Evolutionary conservation across 1,140 invertebrate species (phyloP).

Genomic region (Bilobella aurantiaca): DNA sequence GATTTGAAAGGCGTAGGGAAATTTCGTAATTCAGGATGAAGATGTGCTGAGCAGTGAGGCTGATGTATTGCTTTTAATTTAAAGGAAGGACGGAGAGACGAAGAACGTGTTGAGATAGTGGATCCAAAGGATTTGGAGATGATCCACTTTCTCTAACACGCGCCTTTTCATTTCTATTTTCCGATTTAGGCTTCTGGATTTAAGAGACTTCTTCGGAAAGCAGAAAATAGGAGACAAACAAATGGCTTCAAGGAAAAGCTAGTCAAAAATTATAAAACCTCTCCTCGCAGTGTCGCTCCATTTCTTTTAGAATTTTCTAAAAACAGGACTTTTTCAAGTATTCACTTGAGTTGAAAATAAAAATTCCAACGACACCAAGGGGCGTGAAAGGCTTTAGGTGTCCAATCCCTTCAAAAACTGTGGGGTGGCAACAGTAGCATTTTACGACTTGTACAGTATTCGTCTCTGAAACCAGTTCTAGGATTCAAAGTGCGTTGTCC

Average conservation of each 20-base stretch:
- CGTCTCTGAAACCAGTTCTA: not conserved
- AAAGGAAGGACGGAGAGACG: not conserved
- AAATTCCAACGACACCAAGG: too few species aligned
- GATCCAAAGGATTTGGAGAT: constrained; percentile 3
- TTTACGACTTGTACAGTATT: not conserved
- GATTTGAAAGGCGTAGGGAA: not conserved
- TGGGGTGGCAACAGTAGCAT: not conserved
- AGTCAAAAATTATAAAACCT: too few species aligned
- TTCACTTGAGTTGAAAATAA: too few species aligned
- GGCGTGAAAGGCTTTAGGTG: too few species aligned
- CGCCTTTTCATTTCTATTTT: too few species aligned
- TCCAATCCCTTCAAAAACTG: not conserved
- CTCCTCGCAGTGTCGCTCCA: too few species aligned
- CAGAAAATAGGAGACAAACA: too few species aligned
- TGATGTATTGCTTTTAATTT: constrained; percentile 31
- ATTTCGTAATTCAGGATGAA: not conserved
- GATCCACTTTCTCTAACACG: constrained; percentile 13
- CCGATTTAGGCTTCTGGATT: too few species aligned
- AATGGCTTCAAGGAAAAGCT: too few species aligned
- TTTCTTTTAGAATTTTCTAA: not conserved
- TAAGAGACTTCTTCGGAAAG: too few species aligned
- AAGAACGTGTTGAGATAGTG: constrained; percentile 9
- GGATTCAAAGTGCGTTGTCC: not conserved
- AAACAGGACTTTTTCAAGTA: not conserved
- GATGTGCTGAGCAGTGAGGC: constrained; percentile 7